Base-by-base conservation (phyloP, 2,113 vertebrate species). In the Pongo abelii region DNA sequence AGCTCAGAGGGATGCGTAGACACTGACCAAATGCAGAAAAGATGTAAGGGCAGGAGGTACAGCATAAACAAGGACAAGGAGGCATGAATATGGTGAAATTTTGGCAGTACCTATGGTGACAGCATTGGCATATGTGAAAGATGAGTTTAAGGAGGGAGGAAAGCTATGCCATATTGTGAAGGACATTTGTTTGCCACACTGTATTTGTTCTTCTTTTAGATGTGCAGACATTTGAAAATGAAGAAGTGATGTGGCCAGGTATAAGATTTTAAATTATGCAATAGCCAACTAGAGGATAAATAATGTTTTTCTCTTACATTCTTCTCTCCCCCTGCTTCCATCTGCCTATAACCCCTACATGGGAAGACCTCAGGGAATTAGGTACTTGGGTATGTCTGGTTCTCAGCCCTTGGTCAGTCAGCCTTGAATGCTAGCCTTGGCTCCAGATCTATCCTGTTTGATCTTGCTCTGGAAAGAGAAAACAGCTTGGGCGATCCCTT, bases 401-500 rank as follows among this genome's bases (percentile, higher is more conserved):
- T 74, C 25, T 23, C 17, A 84, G 61, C n/a, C 48, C 13, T 91
- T 79, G 20, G 10, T 9, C 8, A 59, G 32, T 69, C 32, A 95
- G 13, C 30, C 30, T 85, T 81, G 22, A 80, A 46, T 23, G 23
- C 64, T 81, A 43, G 25, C 32, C 35, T 81, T 80, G n/a, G 61
- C 40, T 35, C 16, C 16, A 70, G 40, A 93, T 1, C 22, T 84
- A 57, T 72, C 46, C 46, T 64, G 67, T 64, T 48, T 9, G 43
- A 70, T 50, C 48, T 59, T 38, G 18, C n/a, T 77, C 48, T 84
- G 64, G 72, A 69, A 84, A 89, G 30, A 93, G 22, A 81, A 91
- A 90, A 27, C 8, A 93, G 32, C 17, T 50, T 50, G 25, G 13
- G 17, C 6, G 38, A 64, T 50, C 1, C 16, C 9, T 25, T 43